Percentiles rank a stretch among this genome's conserved stretches.
These are phyloP conservation scores for Lindbergichthys nudifrons DNA, from an alignment of 2,797 vertebrate species.

Conservation along the genomic window DNA sequence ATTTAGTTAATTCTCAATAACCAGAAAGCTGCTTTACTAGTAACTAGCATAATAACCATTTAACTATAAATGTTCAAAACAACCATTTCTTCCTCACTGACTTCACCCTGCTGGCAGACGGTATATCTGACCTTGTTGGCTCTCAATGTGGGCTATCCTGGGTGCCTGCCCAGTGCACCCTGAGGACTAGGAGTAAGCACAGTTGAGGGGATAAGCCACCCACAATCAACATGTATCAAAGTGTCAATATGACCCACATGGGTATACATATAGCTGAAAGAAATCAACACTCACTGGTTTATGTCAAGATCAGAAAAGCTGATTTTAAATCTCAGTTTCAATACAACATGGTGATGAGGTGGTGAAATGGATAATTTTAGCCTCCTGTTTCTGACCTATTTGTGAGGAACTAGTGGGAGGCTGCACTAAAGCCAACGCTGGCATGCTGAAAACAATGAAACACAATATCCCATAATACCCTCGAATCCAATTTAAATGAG, in stretches of 20 bases:
- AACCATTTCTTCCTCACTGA: not conserved
- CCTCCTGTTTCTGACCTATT: conserved; percentile 52
- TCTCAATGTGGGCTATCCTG: conserved; percentile 35
- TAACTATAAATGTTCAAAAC: not conserved
- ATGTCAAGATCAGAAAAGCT: conserved; percentile 2
- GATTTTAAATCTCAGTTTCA: conserved; percentile 1
- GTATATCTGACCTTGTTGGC: conserved; percentile 66
- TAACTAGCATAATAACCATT: not conserved
- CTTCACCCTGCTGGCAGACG: conserved; percentile 41
- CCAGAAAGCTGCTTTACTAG: too few relatives aligned
- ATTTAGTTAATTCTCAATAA: not conserved
- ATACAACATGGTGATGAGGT: not conserved
- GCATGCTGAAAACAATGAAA: conserved; percentile 16
- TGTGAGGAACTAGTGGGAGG: conserved; percentile 38
- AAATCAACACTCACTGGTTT: conserved; percentile 2
- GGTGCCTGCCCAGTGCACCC: conserved; percentile 53
- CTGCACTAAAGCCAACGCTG: conserved; percentile 16
- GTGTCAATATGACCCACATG: conserved; percentile 33
- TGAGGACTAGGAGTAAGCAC: conserved; percentile 60
- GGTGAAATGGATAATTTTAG: conserved; percentile 41
- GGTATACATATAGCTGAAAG: conserved; percentile 19
- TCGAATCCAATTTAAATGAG: conserved; percentile 34
- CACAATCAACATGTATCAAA: conserved; percentile 34
- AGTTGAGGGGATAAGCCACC: conserved; percentile 59
- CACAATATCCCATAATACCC: conserved; percentile 37